Evolutionary conservation across 1,140 invertebrate genomes (phyloP).

Genomic region (Drosophila subobscura): DNA sequence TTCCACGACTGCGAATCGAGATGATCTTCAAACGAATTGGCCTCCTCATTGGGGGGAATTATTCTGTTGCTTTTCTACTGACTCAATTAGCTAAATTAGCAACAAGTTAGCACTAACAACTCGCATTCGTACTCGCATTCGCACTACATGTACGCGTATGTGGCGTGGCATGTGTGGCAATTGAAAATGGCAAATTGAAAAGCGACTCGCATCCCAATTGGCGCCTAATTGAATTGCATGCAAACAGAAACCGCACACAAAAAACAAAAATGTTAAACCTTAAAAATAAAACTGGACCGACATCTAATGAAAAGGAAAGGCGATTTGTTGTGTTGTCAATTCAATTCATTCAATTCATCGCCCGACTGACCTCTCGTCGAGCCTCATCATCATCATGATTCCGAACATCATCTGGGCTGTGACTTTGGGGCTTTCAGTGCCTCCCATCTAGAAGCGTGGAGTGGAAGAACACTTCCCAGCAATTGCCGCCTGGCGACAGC

Average conservation of each 20-base stretch:
- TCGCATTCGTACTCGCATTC: too few species aligned
- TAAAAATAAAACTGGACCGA: slow-evolving; percentile 40
- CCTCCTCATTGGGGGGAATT: slow-evolving; percentile 13
- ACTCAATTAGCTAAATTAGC: slow-evolving; percentile 76
- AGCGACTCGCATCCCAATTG: slow-evolving; percentile 59
- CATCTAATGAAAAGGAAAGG: slow-evolving; percentile 67
- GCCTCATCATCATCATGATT: slow-evolving; percentile 36
- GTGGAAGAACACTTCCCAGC: background rate
- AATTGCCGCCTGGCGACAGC: slow-evolving; percentile 42
- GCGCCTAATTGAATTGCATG: slow-evolving; percentile 77
- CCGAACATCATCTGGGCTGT: slow-evolving; percentile 17
- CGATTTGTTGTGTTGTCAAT: slow-evolving; percentile 38
- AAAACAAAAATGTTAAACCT: slow-evolving; percentile 23
- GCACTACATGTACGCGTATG: too few species aligned
- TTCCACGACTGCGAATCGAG: slow-evolving; percentile 20
- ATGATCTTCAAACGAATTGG: slow-evolving; percentile 61
- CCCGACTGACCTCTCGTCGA: slow-evolving; percentile 39
- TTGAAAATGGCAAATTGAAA: slow-evolving; percentile 66
- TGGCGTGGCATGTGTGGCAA: slow-evolving; percentile 42
- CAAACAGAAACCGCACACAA: slow-evolving; percentile 34
- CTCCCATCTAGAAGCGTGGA: background rate
- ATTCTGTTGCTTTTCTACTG: slow-evolving; percentile 35
- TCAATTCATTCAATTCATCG: slow-evolving; percentile 49
- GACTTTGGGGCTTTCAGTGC: background rate
- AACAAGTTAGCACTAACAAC: slow-evolving; percentile 63